phyloP scores from a whole-genome alignment of 2,797 vertebrate species.

The Fratercula arctica region DNA sequence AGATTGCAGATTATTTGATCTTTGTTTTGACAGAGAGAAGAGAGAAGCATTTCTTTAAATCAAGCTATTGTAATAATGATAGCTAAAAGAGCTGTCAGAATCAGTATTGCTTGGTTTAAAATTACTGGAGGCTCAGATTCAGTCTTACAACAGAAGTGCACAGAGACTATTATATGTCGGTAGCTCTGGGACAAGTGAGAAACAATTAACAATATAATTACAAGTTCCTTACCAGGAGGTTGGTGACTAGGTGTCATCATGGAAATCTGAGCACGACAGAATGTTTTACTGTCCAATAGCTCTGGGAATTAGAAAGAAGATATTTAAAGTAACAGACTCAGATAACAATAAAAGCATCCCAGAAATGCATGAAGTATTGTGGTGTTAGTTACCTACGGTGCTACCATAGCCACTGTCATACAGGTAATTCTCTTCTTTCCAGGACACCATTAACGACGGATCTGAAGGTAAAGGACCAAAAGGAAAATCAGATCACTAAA shows the following conservation, averaged over 20 bases:
- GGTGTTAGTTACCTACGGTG: constrained; percentile 81
- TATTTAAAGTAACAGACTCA: background rate
- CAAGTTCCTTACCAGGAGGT: constrained; percentile 72
- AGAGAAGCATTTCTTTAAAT: constrained; percentile 13
- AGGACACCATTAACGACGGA: constrained; percentile 74
- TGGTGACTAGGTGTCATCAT: constrained; percentile 73
- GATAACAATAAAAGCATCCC: background rate
- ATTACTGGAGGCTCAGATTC: background rate
- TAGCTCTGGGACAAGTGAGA: constrained; percentile 11
- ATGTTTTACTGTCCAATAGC: constrained; percentile 79
- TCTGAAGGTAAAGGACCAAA: constrained; percentile 63
- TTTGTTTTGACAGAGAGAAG: background rate
- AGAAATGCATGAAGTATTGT: background rate
- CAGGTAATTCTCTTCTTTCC: constrained; percentile 82
- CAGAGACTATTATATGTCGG: background rate
- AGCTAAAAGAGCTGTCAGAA: background rate
- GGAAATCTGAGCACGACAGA: constrained; percentile 79
- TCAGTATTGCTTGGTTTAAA: background rate
- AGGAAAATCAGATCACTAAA: background rate
- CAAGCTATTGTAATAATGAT: background rate
- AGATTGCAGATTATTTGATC: background rate
- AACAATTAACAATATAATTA: constrained; percentile 12
- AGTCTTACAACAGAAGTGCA: background rate
- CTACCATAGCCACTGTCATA: constrained; percentile 81
- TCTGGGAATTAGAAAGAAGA: constrained; percentile 67